A percentile compares a stretch with the other conserved stretches of the same genome.
Evolutionary conservation across 1,140 invertebrate species (phyloP).

Genomic region (Scaptodrosophila lebanonensis): DNA sequence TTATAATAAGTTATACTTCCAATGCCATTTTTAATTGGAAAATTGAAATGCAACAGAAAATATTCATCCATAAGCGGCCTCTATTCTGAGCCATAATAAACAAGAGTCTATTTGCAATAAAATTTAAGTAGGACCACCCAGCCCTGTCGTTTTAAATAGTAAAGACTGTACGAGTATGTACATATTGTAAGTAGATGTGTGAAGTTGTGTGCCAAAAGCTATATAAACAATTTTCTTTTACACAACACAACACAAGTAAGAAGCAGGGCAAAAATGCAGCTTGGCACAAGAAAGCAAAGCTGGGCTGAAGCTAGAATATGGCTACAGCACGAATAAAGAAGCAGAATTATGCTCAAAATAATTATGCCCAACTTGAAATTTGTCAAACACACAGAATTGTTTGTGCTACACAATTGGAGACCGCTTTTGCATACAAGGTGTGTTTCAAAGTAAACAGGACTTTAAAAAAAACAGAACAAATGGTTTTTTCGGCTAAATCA

Average conservation of each 20-base stretch:
- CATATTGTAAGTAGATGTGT: slow-evolving; percentile 4
- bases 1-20: slow-evolving; percentile 28
- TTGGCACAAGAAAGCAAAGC: slow-evolving; percentile 64
- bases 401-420: no score
- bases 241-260: slow-evolving; percentile 71
- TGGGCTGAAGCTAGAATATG: slow-evolving; percentile 63
- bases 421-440: no score
- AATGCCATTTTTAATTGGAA: slow-evolving; percentile 27
- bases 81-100: slow-evolving; percentile 62
- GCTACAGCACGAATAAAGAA: slow-evolving; percentile 23
- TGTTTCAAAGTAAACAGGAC: no score
- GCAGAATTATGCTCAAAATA: not conserved
- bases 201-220: slow-evolving; percentile 32
- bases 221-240: slow-evolving; percentile 74
- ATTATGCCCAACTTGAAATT: slow-evolving; percentile 28
- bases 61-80: slow-evolving; percentile 1
- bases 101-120: slow-evolving; percentile 60
- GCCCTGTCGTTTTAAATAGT: no score
- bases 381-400: slow-evolving; percentile 9
- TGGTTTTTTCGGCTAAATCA: no score
- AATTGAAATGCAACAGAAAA: no score
- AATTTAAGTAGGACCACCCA: no score
- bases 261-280: slow-evolving; percentile 55
- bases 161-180: no score
- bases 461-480: no score